These are phyloP conservation scores for Aphelenchoides bicaudatus DNA, from an alignment of 2,888 invertebrate species.

Conservation along the genomic window DNA sequence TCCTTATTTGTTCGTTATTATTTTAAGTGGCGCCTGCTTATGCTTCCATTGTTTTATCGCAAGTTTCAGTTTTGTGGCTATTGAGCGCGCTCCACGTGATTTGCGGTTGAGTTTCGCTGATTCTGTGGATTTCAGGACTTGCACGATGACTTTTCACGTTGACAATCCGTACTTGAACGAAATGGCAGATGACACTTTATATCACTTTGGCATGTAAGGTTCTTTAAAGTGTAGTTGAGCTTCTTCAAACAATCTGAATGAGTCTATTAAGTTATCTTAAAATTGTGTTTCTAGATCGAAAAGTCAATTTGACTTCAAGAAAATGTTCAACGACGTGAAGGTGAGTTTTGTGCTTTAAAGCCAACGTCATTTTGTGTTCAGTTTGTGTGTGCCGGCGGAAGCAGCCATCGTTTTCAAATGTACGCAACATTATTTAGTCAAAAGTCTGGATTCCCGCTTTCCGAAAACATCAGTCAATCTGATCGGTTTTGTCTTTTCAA, in stretches of 20 bases:
- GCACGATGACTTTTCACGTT: slow-evolving; percentile 9
- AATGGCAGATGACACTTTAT: slow-evolving; percentile 42
- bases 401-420: slow-evolving; percentile 61
- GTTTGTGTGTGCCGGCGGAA: slow-evolving; percentile 65
- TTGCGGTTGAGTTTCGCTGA: no score
- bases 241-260: no score
- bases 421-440: slow-evolving; percentile 62
- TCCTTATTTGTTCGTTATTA: no score
- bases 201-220: slow-evolving; percentile 58
- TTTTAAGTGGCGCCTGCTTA: no score
- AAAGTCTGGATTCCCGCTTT: slow-evolving; percentile 39
- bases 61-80: no score
- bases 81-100: no score
- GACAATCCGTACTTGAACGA: slow-evolving; percentile 17
- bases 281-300: no score
- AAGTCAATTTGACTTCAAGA: slow-evolving; percentile 39
- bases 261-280: no score
- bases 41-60: no score
- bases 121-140: no score
- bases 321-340: slow-evolving; percentile 32
- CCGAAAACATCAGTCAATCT: slow-evolving; percentile 60
- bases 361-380: slow-evolving; percentile 36
- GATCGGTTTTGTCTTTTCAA: slow-evolving; percentile 64
- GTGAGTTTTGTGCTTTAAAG: slow-evolving; percentile 21
- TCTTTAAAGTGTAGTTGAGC: no score